Percentiles rank a stretch among this genome's conserved stretches.
phyloP scores from a whole-genome alignment of 2,113 vertebrate species.

The Salvelinus alpinus region DNA sequence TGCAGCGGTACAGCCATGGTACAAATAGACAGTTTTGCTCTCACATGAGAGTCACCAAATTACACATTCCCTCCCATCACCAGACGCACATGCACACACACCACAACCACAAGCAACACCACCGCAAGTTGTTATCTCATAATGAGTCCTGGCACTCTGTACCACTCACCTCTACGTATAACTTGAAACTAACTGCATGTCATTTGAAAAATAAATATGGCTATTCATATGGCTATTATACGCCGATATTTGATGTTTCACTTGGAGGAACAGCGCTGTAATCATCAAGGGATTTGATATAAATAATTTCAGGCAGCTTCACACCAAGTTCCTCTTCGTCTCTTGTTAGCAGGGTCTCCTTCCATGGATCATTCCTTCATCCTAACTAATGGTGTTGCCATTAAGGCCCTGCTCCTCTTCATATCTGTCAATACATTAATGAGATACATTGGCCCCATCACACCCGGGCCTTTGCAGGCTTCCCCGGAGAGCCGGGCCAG shows the following conservation, averaged over 20 bases:
- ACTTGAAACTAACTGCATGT: background rate
- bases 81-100: background rate
- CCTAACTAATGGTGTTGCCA: conserved; percentile 27
- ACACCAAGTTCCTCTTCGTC: background rate
- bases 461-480: conserved; percentile 40
- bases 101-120: background rate
- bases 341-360: conserved; percentile 16
- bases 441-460: conserved; percentile 66
- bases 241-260: background rate
- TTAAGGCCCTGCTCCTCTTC: conserved; percentile 55
- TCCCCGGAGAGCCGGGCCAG: conserved; percentile 39
- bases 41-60: background rate
- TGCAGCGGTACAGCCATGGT: conserved; percentile 12
- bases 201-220: background rate
- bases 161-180: background rate
- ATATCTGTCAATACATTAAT: conserved; percentile 72
- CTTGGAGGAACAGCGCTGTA: background rate
- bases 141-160: background rate
- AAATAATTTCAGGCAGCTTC: background rate
- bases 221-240: background rate
- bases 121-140: too few species aligned
- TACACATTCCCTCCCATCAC: background rate
- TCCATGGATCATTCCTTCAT: conserved; percentile 9
- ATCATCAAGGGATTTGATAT: conserved; percentile 5
- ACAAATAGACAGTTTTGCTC: background rate